A percentile compares a stretch with the other conserved stretches of the same genome.
phyloP scores from a whole-genome alignment of 2,113 vertebrate genomes.

The Promerops cafer region DNA sequence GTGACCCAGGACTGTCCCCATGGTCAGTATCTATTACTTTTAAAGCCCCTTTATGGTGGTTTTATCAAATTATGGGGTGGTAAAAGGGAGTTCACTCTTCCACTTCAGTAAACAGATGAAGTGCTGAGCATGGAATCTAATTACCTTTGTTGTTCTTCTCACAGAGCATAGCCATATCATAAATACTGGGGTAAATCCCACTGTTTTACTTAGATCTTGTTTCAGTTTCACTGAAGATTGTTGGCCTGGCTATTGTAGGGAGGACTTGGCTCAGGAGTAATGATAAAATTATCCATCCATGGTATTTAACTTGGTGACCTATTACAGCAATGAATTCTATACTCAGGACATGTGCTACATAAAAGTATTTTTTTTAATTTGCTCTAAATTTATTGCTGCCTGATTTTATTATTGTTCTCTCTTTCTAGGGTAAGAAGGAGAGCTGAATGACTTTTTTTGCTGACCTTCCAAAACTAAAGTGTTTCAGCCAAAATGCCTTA shows the following conservation, averaged over 20 bases:
- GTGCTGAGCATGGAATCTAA: not conserved
- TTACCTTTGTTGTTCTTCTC: not conserved
- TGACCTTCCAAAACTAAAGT: constrained; percentile 15
- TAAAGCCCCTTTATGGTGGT: not conserved
- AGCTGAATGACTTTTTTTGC: constrained; percentile 1
- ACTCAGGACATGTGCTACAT: constrained; percentile 37
- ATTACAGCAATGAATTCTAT: constrained; percentile 1
- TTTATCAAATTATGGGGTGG: not conserved
- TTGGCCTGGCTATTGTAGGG: not conserved
- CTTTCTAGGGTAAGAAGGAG: constrained; percentile 40
- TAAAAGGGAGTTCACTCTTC: not conserved
- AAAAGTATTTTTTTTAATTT: constrained; percentile 20
- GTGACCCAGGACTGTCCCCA: not conserved
- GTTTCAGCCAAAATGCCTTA: not conserved
- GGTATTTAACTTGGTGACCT: constrained; percentile 28
- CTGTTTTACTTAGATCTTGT: not conserved
- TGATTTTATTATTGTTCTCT: constrained; percentile 32
- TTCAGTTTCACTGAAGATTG: not conserved
- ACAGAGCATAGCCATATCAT: not conserved
- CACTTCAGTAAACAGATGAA: not conserved
- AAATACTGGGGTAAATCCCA: not conserved
- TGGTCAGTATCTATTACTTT: not conserved
- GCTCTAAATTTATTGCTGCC: constrained; percentile 46
- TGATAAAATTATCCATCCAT: not conserved
- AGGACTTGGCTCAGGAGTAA: not conserved